Evolutionary conservation across 2,888 invertebrate genomes (phyloP).

Genomic region (Hirtodrosophila duncani): DNA sequence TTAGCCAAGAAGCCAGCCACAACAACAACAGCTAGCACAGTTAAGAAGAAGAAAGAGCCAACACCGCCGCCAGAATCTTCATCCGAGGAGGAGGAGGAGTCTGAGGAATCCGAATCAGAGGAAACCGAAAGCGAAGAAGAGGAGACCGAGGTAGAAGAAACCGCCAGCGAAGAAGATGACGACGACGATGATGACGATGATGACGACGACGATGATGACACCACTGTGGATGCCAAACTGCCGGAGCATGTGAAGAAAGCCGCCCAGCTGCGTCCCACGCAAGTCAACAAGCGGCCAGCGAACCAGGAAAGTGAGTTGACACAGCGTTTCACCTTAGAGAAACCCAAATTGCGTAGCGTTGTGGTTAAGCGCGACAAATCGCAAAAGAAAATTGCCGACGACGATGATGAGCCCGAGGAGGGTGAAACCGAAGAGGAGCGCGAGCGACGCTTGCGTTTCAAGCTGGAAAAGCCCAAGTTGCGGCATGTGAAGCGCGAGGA

Average conservation of each 20-base stretch:
- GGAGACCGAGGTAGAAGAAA: conserved; percentile 50
- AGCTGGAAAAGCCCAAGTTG: conserved; percentile 76
- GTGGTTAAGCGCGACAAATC: conserved; percentile 76
- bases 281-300: conserved; percentile 63
- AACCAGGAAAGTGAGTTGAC: conserved; percentile 74
- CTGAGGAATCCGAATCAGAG: conserved; percentile 46
- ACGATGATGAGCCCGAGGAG: conserved; percentile 73
- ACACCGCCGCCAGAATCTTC: conserved; percentile 71
- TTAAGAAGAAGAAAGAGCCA: conserved; percentile 73
- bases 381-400: conserved; percentile 73
- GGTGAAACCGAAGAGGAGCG: conserved; percentile 76
- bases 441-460: conserved; percentile 74
- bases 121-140: conserved; percentile 52
- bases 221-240: conserved; percentile 54
- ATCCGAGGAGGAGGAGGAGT: conserved; percentile 54
- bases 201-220: conserved; percentile 48
- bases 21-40: conserved; percentile 8
- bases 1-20: conserved; percentile 42
- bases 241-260: conserved; percentile 63
- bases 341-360: conserved; percentile 76
- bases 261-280: conserved; percentile 56
- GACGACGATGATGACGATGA: conserved; percentile 59
- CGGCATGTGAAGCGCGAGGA: conserved; percentile 77
- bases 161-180: conserved; percentile 54
- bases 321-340: conserved; percentile 76